A percentile compares a stretch with the other conserved stretches of the same genome.
phyloP scores from a whole-genome alignment of 2,797 vertebrate genomes.

The Microchirus variegatus region DNA sequence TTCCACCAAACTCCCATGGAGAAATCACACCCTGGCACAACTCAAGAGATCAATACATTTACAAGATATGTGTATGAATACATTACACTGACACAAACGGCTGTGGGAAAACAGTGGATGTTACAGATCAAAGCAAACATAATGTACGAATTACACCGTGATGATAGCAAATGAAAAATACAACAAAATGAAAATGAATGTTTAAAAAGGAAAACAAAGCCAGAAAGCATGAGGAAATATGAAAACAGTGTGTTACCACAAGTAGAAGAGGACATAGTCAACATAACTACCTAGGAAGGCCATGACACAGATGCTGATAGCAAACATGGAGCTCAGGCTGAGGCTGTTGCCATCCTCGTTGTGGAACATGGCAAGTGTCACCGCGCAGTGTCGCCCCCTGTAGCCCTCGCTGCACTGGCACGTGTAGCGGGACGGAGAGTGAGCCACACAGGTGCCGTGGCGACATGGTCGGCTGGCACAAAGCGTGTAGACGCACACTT shows the following conservation, averaged over 20 bases:
- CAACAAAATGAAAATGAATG: slow-evolving; percentile 1
- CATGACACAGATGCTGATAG: slow-evolving; percentile 91
- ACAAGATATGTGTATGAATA: slow-evolving; percentile 35
- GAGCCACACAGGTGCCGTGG: slow-evolving; percentile 86
- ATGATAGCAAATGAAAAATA: slow-evolving; percentile 8
- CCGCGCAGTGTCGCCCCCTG: slow-evolving; percentile 85
- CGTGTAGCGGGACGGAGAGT: slow-evolving; percentile 85
- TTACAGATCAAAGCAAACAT: slow-evolving; percentile 29
- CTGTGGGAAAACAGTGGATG: slow-evolving; percentile 24
- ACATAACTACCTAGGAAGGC: slow-evolving; percentile 91
- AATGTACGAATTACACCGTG: slow-evolving; percentile 21
- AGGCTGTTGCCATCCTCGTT: slow-evolving; percentile 82
- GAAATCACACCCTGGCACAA: slow-evolving; percentile 48
- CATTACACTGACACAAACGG: slow-evolving; percentile 42
- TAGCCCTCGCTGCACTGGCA: slow-evolving; percentile 89
- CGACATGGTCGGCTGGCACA: slow-evolving; percentile 87
- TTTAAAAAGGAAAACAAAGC: neutral
- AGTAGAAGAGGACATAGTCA: slow-evolving; percentile 80
- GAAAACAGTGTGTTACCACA: slow-evolving; percentile 74
- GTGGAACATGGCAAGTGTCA: slow-evolving; percentile 84
- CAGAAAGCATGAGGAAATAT: neutral
- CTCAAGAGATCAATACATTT: slow-evolving; percentile 61
- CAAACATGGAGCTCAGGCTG: slow-evolving; percentile 91
- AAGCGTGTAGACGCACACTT: slow-evolving; percentile 84
- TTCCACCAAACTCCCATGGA: slow-evolving; percentile 23